Evolutionary conservation across 1,140 invertebrate species (phyloP).

Genomic region (Mizuhopecten yessoensis): DNA sequence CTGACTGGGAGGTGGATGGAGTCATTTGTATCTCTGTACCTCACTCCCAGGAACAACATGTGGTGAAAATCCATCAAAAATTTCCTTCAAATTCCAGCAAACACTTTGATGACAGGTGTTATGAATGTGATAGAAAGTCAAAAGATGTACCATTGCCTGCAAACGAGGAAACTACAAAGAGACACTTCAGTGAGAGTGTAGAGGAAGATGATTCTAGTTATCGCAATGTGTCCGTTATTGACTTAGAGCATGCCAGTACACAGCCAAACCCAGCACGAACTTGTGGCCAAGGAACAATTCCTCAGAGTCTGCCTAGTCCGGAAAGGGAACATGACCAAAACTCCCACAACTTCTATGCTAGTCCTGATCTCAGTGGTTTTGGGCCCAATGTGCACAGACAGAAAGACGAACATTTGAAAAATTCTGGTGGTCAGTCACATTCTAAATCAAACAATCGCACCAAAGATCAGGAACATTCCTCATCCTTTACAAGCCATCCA

Average conservation of each 20-base stretch:
- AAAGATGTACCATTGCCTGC: background rate
- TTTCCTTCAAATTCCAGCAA: background rate
- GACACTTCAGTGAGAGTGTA: slow-evolving; percentile 21
- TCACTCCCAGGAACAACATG: slow-evolving; percentile 24
- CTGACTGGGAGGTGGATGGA: slow-evolving; percentile 36
- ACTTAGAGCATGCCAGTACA: slow-evolving; percentile 15
- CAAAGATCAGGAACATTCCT: slow-evolving; percentile 34
- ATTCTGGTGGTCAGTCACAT: slow-evolving; percentile 26
- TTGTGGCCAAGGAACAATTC: slow-evolving; percentile 13
- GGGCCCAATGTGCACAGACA: slow-evolving; percentile 22
- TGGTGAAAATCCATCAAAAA: slow-evolving; percentile 17
- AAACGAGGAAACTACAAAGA: slow-evolving; percentile 9
- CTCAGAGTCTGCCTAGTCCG: background rate
- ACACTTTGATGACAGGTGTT: slow-evolving; percentile 30
- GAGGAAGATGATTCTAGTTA: slow-evolving; percentile 24
- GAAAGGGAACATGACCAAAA: background rate
- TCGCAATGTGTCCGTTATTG: slow-evolving; percentile 15
- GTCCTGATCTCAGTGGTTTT: slow-evolving; percentile 37
- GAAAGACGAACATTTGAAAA: background rate
- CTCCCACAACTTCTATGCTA: slow-evolving; percentile 3
- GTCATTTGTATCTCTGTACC: background rate
- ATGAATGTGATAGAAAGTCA: slow-evolving; percentile 14
- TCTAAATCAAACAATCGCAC: slow-evolving; percentile 2
- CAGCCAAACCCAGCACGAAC: slow-evolving; percentile 9
- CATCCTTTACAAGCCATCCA: slow-evolving; percentile 12